Conservation (phyloP, 1,140 invertebrate genomes). For the Pseudomyrmex sp. region DNA sequence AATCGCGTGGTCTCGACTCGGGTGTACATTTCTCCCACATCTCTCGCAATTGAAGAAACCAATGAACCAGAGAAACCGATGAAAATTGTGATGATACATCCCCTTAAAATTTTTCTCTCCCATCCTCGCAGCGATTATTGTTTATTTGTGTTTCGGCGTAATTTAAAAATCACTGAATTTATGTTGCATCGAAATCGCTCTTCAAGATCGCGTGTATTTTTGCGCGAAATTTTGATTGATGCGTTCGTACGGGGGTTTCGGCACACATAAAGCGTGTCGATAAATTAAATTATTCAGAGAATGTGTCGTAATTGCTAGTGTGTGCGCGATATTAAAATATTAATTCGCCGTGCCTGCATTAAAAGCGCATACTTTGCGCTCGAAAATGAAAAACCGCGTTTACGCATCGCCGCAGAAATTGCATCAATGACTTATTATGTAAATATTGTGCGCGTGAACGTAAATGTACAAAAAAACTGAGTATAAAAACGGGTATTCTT, state of each 20-base stretch:
- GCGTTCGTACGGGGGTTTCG: neutral
- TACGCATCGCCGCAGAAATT: constrained; percentile 25
- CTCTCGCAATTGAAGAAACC: neutral
- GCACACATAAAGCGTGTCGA: neutral
- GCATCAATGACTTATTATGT: constrained; percentile 24
- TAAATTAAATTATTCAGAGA: constrained; percentile 46
- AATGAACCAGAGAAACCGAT: neutral
- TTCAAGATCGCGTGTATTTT: constrained; percentile 1
- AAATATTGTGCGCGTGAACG: constrained; percentile 3
- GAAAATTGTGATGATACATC: neutral
- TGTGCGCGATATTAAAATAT: constrained; percentile 40
- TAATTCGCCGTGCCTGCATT: constrained; percentile 10
- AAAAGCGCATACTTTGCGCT: constrained; percentile 37
- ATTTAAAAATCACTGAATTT: too few species aligned
- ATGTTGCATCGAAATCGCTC: neutral
- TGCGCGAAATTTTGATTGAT: neutral
- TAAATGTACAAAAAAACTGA: neutral
- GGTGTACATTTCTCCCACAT: neutral
- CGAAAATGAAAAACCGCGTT: constrained; percentile 27
- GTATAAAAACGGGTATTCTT: neutral
- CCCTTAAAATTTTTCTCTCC: neutral
- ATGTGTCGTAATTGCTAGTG: constrained; percentile 20
- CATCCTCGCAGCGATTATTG: too few species aligned
- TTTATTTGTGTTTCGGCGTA: too few species aligned
- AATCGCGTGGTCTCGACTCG: constrained; percentile 41